These are phyloP conservation scores for Microctonus hyperodae DNA, from an alignment of 2,888 invertebrate species.

Conservation along the genomic window DNA sequence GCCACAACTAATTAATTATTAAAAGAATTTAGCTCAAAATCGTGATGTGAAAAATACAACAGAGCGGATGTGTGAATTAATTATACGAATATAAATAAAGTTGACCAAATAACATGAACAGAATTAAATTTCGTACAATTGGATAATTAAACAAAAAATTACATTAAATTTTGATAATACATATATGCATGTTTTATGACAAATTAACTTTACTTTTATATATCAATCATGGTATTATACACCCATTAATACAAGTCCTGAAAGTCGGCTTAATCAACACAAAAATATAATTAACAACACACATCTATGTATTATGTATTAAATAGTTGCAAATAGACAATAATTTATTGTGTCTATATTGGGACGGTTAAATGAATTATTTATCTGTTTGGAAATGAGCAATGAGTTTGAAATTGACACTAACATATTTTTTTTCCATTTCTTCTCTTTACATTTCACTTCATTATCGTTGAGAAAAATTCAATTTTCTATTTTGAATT, in stretches of 20 bases:
- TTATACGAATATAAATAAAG: background rate
- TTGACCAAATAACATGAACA: background rate
- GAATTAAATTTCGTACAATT: background rate
- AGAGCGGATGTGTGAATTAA: background rate
- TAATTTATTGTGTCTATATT: background rate
- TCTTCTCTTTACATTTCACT: background rate
- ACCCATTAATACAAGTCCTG: background rate
- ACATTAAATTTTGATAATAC: too few relatives aligned
- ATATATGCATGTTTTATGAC: too few relatives aligned
- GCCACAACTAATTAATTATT: background rate
- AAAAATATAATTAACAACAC: background rate
- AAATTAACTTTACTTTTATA: background rate
- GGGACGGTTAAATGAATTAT: constrained; percentile 6
- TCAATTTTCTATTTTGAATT: too few relatives aligned
- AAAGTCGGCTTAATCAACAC: background rate
- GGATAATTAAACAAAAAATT: background rate
- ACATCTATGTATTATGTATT: background rate
- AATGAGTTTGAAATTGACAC: constrained; percentile 11
- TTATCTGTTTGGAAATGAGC: constrained; percentile 16
- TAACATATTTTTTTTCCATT: constrained; percentile 15
- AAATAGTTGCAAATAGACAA: constrained; percentile 4
- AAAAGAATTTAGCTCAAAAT: background rate
- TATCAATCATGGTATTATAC: background rate
- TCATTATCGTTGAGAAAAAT: too few relatives aligned
- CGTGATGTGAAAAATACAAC: background rate